These are phyloP conservation scores for Enteromius treurensis DNA, from an alignment of 2,797 vertebrate genomes.

Conservation along the genomic window DNA sequence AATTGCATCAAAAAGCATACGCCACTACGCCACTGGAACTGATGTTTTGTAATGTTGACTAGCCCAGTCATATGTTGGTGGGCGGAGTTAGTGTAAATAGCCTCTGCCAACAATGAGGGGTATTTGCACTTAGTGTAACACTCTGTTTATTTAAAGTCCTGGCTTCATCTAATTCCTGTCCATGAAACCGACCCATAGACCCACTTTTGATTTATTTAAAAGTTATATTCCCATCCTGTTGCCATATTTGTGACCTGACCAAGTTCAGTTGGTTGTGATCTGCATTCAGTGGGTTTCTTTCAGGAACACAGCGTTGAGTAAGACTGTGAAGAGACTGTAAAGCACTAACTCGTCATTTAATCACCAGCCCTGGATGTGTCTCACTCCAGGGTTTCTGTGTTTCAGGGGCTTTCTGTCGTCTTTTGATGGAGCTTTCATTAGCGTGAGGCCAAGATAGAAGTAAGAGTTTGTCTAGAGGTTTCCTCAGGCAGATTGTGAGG, in stretches of 20 bases:
- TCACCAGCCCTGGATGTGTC: background rate
- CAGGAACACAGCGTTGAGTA: background rate
- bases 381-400: constrained; percentile 3
- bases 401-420: background rate
- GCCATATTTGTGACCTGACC: constrained; percentile 2
- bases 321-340: background rate
- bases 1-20: background rate
- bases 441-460: background rate
- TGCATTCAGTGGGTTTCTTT: background rate
- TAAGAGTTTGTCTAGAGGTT: constrained; percentile 4
- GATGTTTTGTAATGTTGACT: background rate
- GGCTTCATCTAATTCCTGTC: no score
- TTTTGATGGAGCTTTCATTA: constrained; percentile 6
- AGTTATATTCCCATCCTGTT: constrained; percentile 7
- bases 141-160: no score
- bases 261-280: background rate
- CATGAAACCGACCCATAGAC: background rate
- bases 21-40: background rate
- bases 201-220: background rate
- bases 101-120: background rate
- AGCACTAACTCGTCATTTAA: background rate
- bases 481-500: background rate
- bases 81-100: background rate
- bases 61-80: background rate
- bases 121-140: background rate